phyloP scores from a whole-genome alignment of 1,140 invertebrate species.

The Lasaia peninsularis region DNA sequence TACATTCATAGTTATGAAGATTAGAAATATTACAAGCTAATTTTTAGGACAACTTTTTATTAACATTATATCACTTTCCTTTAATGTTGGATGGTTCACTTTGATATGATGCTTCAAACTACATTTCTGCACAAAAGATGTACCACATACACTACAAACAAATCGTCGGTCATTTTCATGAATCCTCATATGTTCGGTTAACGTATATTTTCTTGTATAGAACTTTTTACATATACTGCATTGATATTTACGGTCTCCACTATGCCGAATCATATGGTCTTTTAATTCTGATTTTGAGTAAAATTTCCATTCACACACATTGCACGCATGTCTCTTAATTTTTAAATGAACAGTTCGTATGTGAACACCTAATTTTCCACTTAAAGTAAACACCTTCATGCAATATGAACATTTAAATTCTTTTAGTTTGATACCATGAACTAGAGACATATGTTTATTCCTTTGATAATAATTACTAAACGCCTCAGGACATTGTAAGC shows the following conservation, averaged over 20 bases:
- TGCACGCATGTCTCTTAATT: conserved; percentile 77
- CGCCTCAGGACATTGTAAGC: conserved; percentile 55
- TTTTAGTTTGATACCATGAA: conserved; percentile 61
- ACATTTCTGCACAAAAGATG: conserved; percentile 71
- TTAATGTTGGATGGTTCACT: conserved; percentile 46
- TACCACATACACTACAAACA: conserved; percentile 71
- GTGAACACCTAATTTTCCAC: conserved; percentile 58
- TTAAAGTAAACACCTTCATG: conserved; percentile 56
- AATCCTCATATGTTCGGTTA: conserved; percentile 84
- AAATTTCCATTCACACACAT: conserved; percentile 81
- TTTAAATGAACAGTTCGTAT: conserved; percentile 60
- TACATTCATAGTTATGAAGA: too few species aligned
- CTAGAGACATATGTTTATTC: conserved; percentile 55
- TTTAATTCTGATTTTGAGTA: conserved; percentile 79
- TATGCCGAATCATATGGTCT: conserved; percentile 82
- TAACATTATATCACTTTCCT: neutral
- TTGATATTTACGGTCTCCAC: conserved; percentile 80
- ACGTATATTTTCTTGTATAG: conserved; percentile 83
- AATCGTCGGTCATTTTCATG: conserved; percentile 78
- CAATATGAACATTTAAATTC: conserved; percentile 63
- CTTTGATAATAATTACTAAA: conserved; percentile 67
- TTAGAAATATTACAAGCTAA: neutral
- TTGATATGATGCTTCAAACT: conserved; percentile 66
- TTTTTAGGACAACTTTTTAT: neutral
- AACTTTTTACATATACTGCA: conserved; percentile 79